Evolutionary conservation across 2,797 vertebrate genomes (phyloP), one percentile per base, ranked within the genome.

Genomic region (Enteromius unitaeniatus): DNA sequence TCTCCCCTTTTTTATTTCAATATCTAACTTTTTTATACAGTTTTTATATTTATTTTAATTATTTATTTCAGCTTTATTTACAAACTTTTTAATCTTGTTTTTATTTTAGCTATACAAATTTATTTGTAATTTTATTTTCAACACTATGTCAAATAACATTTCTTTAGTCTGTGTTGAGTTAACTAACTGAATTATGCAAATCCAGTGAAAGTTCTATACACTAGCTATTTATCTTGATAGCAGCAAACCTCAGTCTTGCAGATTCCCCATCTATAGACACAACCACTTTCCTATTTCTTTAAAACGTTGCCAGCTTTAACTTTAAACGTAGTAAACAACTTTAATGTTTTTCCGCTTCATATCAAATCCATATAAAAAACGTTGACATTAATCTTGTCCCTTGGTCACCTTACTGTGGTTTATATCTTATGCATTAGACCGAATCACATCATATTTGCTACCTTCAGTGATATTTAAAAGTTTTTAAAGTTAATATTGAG

Each of bases 401-500:
- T 58, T 58, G 21, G 21, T 21, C 14, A 58, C 73, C 45, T 37
- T 17, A 21, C 55, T 21, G 37, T 17, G n/a, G 3, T 42, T 23
- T 64, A 21, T 47, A 19, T 19, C 15, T 45, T 6, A 62, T 28
- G n/a, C 37, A 31, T 78, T 47, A n/a, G 60, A 47, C 23, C 76
- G 6, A 8, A 37, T 37, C n/a, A 75, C 73, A 75, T 58, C 51
- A 23, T 58, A 34, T 58, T 77, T 28, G n/a, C 23, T 19, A 64
- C 23, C 17, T 28, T 51, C 6, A 23, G 45, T 34, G 42, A 67
- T 23, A 51, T 79, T 83, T 45, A 40, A 70, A 70, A 14, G 51
- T 58, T 76, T 58, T 55, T 9, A 74, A 34, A 26, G 78, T 55
- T 69, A 70, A 70, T 31, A 58, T 19, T 31, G 67, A 31, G 78